These are phyloP conservation scores for Lineus longissimus DNA, from an alignment of 1,140 invertebrate genomes.

Conservation along the genomic window DNA sequence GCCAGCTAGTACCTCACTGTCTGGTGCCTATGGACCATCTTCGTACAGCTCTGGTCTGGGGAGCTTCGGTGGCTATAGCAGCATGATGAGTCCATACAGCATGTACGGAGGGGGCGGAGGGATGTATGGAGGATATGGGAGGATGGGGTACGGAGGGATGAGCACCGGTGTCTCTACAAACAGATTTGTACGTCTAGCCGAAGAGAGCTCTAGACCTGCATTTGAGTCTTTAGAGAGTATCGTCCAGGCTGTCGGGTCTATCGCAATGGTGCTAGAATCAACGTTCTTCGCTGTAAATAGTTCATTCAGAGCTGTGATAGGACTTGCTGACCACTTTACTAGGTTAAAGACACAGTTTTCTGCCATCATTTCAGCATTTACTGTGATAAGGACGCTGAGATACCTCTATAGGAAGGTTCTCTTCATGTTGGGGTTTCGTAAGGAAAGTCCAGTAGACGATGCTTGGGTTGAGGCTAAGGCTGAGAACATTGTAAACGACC, in stretches of 20 bases:
- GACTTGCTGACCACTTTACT: constrained; percentile 91
- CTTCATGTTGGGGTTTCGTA: constrained; percentile 50
- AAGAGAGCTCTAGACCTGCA: constrained; percentile 83
- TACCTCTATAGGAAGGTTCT: constrained; percentile 65
- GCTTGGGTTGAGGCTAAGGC: constrained; percentile 10
- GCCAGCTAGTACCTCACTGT: constrained; percentile 2
- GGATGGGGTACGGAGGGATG: constrained; percentile 40
- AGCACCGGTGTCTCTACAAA: constrained; percentile 47
- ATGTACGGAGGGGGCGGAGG: constrained; percentile 23
- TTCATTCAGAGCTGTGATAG: constrained; percentile 89
- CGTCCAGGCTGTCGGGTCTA: constrained; percentile 83
- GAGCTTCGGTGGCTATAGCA: constrained; percentile 11
- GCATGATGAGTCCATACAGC: constrained; percentile 24
- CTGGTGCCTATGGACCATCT: constrained; percentile 4
- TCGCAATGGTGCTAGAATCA: constrained; percentile 95
- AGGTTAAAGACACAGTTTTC: constrained; percentile 75
- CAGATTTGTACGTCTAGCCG: constrained; percentile 79
- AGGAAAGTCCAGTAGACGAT: constrained; percentile 12
- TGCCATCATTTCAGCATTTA: constrained; percentile 79
- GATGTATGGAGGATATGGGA: constrained; percentile 39
- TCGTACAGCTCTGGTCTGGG: constrained; percentile 11
- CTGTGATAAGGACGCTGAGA: constrained; percentile 71
- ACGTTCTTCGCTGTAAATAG: constrained; percentile 91
- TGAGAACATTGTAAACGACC: constrained; percentile 18
- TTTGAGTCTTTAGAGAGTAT: constrained; percentile 93